phyloP scores from a whole-genome alignment of 2,888 invertebrate species.

The Nematopogon swammerdamellus region DNA sequence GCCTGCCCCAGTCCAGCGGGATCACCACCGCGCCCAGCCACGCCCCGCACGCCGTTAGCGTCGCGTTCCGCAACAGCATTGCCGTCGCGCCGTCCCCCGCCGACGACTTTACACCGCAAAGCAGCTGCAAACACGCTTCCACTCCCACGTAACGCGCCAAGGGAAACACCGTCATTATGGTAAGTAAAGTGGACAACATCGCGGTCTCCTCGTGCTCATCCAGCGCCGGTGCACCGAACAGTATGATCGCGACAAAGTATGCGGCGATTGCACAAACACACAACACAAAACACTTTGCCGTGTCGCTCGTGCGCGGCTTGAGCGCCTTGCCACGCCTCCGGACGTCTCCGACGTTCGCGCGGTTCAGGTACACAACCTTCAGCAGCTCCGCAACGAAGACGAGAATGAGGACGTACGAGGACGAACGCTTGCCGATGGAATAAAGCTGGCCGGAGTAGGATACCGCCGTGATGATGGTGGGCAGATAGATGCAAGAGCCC shows the following conservation, averaged over 20 bases:
- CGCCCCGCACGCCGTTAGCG: slow-evolving; percentile 66
- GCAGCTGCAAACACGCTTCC: slow-evolving; percentile 49
- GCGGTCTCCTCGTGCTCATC: slow-evolving; percentile 64
- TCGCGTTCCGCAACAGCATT: slow-evolving; percentile 55
- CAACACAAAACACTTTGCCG: slow-evolving; percentile 45
- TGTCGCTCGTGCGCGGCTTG: slow-evolving; percentile 41
- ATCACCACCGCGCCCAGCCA: slow-evolving; percentile 85
- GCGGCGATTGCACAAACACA: slow-evolving; percentile 40
- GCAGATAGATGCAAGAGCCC: slow-evolving; percentile 61
- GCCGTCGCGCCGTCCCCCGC: slow-evolving; percentile 50
- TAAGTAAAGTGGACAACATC: slow-evolving; percentile 61
- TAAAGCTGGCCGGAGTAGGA: slow-evolving; percentile 57
- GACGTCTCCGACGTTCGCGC: slow-evolving; percentile 26
- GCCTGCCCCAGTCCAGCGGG: slow-evolving; percentile 87
- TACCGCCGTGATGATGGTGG: slow-evolving; percentile 53
- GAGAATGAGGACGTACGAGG: slow-evolving; percentile 36
- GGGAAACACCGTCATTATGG: slow-evolving; percentile 61
- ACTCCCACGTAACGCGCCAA: slow-evolving; percentile 60
- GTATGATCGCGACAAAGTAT: slow-evolving; percentile 59
- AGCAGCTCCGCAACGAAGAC: slow-evolving; percentile 52
- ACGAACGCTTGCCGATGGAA: slow-evolving; percentile 55
- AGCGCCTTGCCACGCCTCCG: slow-evolving; percentile 34
- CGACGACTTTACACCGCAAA: slow-evolving; percentile 49
- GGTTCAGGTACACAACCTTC: slow-evolving; percentile 45
- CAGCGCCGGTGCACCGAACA: slow-evolving; percentile 67